Conservation (phyloP, 1,140 invertebrate genomes). For the Wasmannia auropunctata region DNA sequence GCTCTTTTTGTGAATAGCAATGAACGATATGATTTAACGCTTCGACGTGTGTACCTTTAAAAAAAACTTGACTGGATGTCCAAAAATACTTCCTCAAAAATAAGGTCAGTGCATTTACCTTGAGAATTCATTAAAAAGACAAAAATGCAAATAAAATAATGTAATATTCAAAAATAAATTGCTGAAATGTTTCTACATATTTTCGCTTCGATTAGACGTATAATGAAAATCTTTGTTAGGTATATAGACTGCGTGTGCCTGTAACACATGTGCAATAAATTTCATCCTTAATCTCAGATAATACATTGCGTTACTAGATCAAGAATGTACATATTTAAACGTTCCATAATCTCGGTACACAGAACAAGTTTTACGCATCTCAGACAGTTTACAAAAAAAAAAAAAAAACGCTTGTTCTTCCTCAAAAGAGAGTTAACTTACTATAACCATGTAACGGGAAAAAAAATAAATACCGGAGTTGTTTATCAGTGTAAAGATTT, state of each 20-base stretch:
- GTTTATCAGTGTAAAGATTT: neutral
- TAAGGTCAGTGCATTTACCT: neutral
- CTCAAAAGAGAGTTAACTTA: neutral
- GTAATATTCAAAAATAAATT: neutral
- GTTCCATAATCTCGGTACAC: neutral
- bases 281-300: conserved; percentile 10
- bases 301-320: neutral
- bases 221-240: neutral
- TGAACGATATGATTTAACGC: conserved; percentile 10
- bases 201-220: neutral
- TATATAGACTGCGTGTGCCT: neutral
- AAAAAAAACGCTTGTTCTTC: neutral
- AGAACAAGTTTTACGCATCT: neutral
- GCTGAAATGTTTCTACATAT: neutral
- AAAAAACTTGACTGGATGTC: neutral
- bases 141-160: neutral
- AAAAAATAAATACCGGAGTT: neutral
- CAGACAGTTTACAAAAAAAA: neutral
- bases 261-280: neutral
- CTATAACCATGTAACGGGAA: neutral
- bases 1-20: neutral
- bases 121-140: neutral
- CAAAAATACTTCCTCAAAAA: neutral
- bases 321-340: conserved; percentile 33
- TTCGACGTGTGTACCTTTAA: neutral